A percentile compares a stretch with the other conserved stretches of the same genome.
These are phyloP conservation scores for Drosophila nigrodunni DNA, from an alignment of 1,140 invertebrate species.

Conservation along the genomic window DNA sequence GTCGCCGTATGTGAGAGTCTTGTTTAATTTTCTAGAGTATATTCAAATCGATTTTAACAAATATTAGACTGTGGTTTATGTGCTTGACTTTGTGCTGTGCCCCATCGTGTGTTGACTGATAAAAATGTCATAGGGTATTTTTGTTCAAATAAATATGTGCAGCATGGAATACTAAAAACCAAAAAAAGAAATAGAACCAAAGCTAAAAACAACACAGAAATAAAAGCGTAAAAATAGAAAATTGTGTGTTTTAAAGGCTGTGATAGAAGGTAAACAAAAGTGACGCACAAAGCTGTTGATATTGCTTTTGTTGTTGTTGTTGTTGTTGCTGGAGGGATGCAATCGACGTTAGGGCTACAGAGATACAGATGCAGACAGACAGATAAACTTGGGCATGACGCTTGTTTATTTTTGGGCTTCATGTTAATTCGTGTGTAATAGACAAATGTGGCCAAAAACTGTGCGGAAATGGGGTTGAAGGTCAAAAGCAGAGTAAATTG, in stretches of 20 bases:
- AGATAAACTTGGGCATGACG: conserved; percentile 34
- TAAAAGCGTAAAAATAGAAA: conserved; percentile 22
- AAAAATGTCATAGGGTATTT: conserved; percentile 70
- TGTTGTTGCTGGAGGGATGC: background rate
- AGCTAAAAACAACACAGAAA: conserved; percentile 29
- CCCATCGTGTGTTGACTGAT: conserved; percentile 48
- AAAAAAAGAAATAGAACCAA: conserved; percentile 47
- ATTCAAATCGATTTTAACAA: conserved; percentile 16
- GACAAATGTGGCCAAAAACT: conserved; percentile 64
- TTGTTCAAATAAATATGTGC: conserved; percentile 69
- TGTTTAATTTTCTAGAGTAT: no score
- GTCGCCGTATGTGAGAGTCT: no score
- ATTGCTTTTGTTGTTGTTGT: conserved; percentile 42
- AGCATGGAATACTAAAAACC: conserved; percentile 44
- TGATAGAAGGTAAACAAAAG: conserved; percentile 36
- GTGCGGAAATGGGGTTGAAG: background rate
- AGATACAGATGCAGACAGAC: conserved; percentile 40
- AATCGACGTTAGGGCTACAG: conserved; percentile 20
- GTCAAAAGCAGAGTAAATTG: conserved; percentile 27
- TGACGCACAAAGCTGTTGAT: conserved; percentile 68
- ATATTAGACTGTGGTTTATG: conserved; percentile 30
- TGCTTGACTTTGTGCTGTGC: conserved; percentile 25
- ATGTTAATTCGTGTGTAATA: conserved; percentile 79
- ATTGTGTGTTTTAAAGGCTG: conserved; percentile 39
- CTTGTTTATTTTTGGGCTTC: conserved; percentile 59